phyloP scores from a whole-genome alignment of 92 coral and sea anemone genomes.

The Ricordea florida region DNA sequence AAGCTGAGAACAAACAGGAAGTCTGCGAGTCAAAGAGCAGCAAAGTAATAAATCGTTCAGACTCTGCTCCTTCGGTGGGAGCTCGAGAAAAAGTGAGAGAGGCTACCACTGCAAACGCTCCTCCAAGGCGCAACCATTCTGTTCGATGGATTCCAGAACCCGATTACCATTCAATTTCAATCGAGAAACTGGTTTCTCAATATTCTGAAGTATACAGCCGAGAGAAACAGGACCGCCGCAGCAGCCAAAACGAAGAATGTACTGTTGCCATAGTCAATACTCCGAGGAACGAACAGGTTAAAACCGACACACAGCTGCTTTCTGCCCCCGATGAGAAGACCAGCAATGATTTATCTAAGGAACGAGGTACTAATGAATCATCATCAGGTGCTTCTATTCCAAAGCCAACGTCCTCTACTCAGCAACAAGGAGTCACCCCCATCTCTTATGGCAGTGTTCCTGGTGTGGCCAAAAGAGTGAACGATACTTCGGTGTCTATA shows the following conservation, averaged over 20 bases:
- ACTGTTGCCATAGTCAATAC: conserved; percentile 3
- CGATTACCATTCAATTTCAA: conserved; percentile 40
- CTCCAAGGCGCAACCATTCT: neutral
- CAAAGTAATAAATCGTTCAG: conserved; percentile 43
- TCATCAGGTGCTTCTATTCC: neutral
- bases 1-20: too few relatives aligned
- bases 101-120: neutral
- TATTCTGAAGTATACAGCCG: neutral
- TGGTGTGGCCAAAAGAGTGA: conserved; percentile 12
- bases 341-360: neutral
- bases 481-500: too few relatives aligned
- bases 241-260: neutral
- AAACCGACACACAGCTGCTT: neutral
- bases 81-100: conserved; percentile 41
- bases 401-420: neutral
- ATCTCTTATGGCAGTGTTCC: too few relatives aligned
- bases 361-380: too few relatives aligned
- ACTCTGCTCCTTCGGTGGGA: conserved; percentile 63
- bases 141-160: conserved; percentile 60
- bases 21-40: too few relatives aligned
- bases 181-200: conserved; percentile 14
- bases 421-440: too few relatives aligned
- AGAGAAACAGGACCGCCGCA: neutral
- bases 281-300: neutral
- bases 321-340: neutral